These are phyloP conservation scores for Argynnis bischoffii DNA, from an alignment of 2,888 invertebrate species.

Conservation along the genomic window DNA sequence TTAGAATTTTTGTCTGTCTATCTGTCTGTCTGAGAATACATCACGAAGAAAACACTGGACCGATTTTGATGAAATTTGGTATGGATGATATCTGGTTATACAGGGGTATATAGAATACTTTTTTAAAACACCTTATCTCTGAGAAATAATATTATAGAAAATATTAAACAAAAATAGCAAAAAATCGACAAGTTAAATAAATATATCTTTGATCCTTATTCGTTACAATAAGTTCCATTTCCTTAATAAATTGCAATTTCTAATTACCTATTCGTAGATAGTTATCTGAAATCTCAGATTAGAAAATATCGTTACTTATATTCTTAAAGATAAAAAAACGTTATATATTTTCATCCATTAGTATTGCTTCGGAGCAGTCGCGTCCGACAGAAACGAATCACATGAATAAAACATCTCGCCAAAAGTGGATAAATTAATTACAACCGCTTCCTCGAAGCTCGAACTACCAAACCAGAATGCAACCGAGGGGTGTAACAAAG, in stretches of 20 bases:
- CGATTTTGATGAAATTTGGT: too few species aligned
- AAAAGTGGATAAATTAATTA: conserved; percentile 69
- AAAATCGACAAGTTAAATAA: neutral
- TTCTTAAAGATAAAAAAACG: conserved; percentile 2
- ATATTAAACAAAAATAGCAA: neutral
- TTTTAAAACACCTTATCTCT: too few species aligned
- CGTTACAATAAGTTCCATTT: conserved; percentile 3
- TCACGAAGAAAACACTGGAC: too few species aligned
- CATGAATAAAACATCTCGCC: conserved; percentile 61
- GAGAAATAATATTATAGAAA: too few species aligned
- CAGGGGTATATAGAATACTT: too few species aligned
- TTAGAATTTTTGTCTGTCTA: too few species aligned
- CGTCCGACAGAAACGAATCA: conserved; percentile 27
- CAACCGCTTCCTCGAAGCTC: conserved; percentile 58
- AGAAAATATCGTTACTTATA: conserved; percentile 12
- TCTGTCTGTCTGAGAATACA: too few species aligned
- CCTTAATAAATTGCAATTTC: conserved; percentile 17
- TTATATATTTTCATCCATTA: conserved; percentile 8
- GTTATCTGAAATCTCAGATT: conserved; percentile 1
- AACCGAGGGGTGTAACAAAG: conserved; percentile 19
- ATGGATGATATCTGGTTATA: too few species aligned
- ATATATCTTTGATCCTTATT: neutral
- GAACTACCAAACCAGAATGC: conserved; percentile 49
- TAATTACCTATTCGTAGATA: conserved; percentile 12
- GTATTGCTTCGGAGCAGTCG: conserved; percentile 10